Conservation (phyloP, 2,888 invertebrate genomes). For the Papilio elwesi region DNA sequence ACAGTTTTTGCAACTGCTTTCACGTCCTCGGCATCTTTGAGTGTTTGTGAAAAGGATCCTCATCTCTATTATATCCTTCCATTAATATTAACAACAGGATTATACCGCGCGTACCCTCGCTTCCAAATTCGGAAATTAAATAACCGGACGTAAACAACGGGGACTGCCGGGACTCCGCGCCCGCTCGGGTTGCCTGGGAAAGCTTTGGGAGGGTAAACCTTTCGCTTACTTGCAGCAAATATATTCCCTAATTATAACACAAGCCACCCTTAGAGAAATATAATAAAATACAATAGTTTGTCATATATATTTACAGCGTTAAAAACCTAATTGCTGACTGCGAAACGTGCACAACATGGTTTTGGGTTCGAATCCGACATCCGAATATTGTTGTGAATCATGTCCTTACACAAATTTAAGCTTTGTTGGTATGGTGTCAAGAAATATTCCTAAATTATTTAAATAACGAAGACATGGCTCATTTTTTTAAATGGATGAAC, state of each 20-base stretch:
- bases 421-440: too few relatives aligned
- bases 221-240: neutral
- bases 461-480: too few relatives aligned
- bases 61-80: neutral
- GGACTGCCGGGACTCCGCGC: neutral
- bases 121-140: conserved; percentile 2
- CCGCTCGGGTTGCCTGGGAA: neutral
- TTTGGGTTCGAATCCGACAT: too few relatives aligned
- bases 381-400: too few relatives aligned
- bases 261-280: neutral
- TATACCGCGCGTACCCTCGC: neutral
- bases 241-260: neutral
- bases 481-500: too few relatives aligned
- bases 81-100: conserved; percentile 14
- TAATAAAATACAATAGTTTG: neutral
- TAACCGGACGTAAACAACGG: conserved; percentile 8
- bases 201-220: neutral
- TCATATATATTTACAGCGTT: too few relatives aligned
- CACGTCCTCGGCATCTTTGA: neutral
- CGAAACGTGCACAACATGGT: too few relatives aligned
- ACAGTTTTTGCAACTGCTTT: neutral
- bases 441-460: too few relatives aligned
- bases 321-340: too few relatives aligned
- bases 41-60: neutral
- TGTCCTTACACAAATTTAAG: too few relatives aligned